These are phyloP conservation scores for Acromyrmex charruanus DNA, from an alignment of 1,140 invertebrate species.

Conservation along the genomic window DNA sequence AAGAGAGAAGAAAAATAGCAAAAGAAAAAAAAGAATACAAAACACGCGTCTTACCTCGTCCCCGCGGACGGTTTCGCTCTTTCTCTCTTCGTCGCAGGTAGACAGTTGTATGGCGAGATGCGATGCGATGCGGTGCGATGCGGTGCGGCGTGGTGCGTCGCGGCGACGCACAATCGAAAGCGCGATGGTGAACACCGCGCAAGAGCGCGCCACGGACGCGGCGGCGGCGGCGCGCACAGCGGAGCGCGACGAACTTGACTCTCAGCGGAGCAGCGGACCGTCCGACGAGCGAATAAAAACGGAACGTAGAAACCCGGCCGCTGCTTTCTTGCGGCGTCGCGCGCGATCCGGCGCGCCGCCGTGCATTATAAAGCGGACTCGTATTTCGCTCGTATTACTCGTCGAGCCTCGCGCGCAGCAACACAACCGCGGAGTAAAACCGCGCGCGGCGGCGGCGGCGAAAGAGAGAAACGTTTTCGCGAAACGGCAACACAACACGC, in stretches of 20 bases:
- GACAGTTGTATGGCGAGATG: not conserved
- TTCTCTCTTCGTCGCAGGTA: slow-evolving; percentile 10
- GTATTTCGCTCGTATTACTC: too few relatives aligned
- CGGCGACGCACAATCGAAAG: slow-evolving; percentile 67
- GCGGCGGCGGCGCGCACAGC: slow-evolving; percentile 68
- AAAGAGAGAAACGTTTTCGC: slow-evolving; percentile 4
- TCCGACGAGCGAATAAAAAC: slow-evolving; percentile 75
- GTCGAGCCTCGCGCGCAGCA: too few relatives aligned
- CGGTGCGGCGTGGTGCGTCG: slow-evolving; percentile 10
- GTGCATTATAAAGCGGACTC: slow-evolving; percentile 36
- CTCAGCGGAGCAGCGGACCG: slow-evolving; percentile 73
- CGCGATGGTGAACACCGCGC: slow-evolving; percentile 70
- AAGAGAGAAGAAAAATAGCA: not conserved
- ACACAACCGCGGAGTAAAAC: too few relatives aligned
- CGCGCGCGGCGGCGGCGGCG: not conserved
- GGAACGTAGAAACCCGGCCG: slow-evolving; percentile 68
- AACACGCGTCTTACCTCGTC: slow-evolving; percentile 15
- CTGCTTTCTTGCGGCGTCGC: slow-evolving; percentile 67
- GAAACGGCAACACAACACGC: slow-evolving; percentile 10
- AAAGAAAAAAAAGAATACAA: not conserved
- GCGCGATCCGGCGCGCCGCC: slow-evolving; percentile 45
- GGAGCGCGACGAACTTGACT: slow-evolving; percentile 77
- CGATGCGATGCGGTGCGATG: slow-evolving; percentile 29
- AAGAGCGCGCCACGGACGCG: slow-evolving; percentile 64
- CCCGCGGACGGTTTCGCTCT: slow-evolving; percentile 22